Evolutionary conservation across 2,888 invertebrate genomes (phyloP), one percentile per base, ranked within the genome.

Genomic region (Macrophya alboannulata): DNA sequence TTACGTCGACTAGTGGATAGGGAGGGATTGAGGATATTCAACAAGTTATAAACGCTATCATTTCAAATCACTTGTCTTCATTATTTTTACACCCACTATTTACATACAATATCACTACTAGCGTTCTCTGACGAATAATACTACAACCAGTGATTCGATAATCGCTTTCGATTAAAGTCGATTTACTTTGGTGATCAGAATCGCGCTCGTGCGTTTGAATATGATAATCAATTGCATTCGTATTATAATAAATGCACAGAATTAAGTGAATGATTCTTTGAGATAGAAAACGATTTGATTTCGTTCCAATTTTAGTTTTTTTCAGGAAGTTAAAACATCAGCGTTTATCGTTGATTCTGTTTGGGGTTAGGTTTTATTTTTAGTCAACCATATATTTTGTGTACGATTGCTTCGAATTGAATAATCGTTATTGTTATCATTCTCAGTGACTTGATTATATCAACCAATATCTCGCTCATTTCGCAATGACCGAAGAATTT

Each of bases 61-160:
- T 74, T 74, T 74, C 1, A n/a, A 21, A 74, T 21, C 72, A 74
- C 72, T 74, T 10, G 8, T 40, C 10, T 15, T 45, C 68, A 68
- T 74, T 45, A 45, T 74, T n/a, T 74, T 43, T 45, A 5, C 12
- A 45, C 8, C 25, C 72, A 74, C 72, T 74, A 74, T 74, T 74
- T 74, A 74, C 72, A 45, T 45, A 74, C 72, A 74, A 74, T 74
- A 43, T 12, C 21, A 45, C 45, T 74, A 21, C n/a, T 25, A 43
- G 72, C 45, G 45, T 8, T 74, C 21, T 21, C 72, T 74, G 45
- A 21, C 43, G 45, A 8, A 45, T n/a, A 74, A 25, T 45, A 74
- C 21, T 45, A 17, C 43, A 74, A 74, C 45, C 43, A 45, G 10
- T 21, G 21, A 8, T 17, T 55, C n/a, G 55, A 21, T 12, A 21